These are phyloP conservation scores for Tragopan temminckii DNA, from an alignment of 2,797 vertebrate species.

Conservation along the genomic window DNA sequence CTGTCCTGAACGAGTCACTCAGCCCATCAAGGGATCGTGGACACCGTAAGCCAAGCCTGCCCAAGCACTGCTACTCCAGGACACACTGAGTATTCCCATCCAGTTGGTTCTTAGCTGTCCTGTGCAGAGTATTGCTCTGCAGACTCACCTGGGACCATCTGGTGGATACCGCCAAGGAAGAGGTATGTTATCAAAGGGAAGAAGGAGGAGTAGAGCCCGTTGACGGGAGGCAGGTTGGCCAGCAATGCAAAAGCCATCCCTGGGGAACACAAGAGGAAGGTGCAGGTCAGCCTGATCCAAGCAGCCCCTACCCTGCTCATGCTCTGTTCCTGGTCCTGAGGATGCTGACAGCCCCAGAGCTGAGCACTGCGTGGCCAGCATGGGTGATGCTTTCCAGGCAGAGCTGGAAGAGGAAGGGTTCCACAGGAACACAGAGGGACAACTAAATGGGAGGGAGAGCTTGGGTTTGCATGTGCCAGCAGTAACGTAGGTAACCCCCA, in stretches of 20 bases:
- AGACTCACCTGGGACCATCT: constrained; percentile 93
- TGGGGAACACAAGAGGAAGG: constrained; percentile 60
- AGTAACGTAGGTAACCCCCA: not conserved
- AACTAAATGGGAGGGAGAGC: not conserved
- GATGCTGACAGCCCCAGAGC: not conserved
- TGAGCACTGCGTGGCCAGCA: not conserved
- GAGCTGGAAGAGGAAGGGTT: not conserved
- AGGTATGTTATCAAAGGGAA: constrained; percentile 92
- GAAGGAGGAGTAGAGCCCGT: constrained; percentile 94
- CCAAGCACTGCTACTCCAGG: not conserved
- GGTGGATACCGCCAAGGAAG: constrained; percentile 92
- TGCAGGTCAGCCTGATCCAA: not conserved
- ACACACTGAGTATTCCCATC: accelerated
- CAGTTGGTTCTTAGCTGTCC: accelerated
- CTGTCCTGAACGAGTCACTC: not conserved
- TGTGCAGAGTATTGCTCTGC: not conserved
- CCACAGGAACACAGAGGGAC: accelerated
- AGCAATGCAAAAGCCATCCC: constrained; percentile 94
- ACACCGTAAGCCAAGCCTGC: accelerated
- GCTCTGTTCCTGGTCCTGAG: not conserved
- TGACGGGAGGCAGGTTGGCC: constrained; percentile 92
- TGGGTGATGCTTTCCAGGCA: not conserved
- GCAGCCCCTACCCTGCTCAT: not conserved
- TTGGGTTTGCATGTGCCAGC: not conserved
- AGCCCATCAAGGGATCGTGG: not conserved